Conservation (phyloP, 2,113 vertebrate species). For the Eolophus roseicapilla region DNA sequence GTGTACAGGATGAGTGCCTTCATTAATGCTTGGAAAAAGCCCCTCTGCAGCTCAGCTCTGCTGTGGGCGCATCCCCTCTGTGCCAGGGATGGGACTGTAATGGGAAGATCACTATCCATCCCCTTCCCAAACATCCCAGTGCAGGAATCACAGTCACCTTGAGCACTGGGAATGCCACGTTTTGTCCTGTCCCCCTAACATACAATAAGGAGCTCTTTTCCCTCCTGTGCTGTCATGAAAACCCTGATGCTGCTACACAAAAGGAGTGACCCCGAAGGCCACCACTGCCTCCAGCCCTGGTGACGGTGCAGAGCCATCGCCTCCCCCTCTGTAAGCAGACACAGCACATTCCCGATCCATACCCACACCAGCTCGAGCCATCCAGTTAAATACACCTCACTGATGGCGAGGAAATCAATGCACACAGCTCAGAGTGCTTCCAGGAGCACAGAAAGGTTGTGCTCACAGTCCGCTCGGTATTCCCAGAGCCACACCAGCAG, state of each 20-base stretch:
- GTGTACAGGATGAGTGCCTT: fast-evolving
- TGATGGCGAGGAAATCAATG: fast-evolving
- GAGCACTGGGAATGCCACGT: fast-evolving
- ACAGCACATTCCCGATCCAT: fast-evolving
- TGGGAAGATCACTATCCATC: fast-evolving
- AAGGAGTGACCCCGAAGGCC: neutral
- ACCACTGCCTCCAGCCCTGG: neutral
- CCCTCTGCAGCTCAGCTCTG: neutral
- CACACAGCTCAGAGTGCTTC: neutral
- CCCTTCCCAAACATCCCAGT: neutral
- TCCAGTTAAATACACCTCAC: neutral
- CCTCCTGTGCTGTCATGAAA: fast-evolving
- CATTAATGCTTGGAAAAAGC: neutral
- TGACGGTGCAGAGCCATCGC: neutral
- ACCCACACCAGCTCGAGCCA: neutral
- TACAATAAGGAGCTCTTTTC: neutral
- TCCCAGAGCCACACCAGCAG: neutral
- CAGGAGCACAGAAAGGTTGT: neutral
- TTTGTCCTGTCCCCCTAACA: neutral
- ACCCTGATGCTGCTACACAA: neutral
- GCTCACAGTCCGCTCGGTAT: fast-evolving
- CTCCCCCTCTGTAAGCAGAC: neutral
- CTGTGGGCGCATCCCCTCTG: neutral
- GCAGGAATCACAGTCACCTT: neutral
- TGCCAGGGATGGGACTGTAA: fast-evolving